phyloP scores from a whole-genome alignment of 2,888 invertebrate genomes.

The Candidula unifasciata region DNA sequence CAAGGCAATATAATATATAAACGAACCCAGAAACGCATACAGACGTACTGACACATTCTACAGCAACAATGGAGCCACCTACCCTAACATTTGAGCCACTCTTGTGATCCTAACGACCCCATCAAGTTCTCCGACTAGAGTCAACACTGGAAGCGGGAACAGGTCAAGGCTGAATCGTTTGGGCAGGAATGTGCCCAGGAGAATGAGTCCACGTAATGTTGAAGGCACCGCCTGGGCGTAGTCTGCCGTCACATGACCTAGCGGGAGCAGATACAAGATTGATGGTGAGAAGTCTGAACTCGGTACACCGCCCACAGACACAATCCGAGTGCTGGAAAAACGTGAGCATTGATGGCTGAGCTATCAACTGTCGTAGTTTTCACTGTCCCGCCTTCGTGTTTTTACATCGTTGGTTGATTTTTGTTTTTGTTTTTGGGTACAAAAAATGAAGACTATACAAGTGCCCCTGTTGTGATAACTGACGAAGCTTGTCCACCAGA shows the following conservation, averaged over 20 bases:
- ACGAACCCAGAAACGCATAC: neutral
- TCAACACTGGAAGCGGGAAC: conserved; percentile 55
- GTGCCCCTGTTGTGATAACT: too few species aligned
- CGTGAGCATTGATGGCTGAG: too few species aligned
- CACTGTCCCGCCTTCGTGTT: too few species aligned
- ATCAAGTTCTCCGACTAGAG: conserved; percentile 57
- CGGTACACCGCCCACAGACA: neutral
- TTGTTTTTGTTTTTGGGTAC: too few species aligned
- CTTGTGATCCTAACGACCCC: conserved; percentile 57
- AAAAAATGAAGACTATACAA: too few species aligned
- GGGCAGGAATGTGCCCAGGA: conserved; percentile 54
- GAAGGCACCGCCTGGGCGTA: conserved; percentile 41
- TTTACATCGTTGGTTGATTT: too few species aligned
- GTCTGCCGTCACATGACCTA: conserved; percentile 49
- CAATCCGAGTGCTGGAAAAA: too few species aligned
- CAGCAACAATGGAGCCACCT: neutral
- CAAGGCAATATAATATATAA: too few species aligned
- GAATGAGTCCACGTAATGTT: conserved; percentile 51
- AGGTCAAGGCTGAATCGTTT: conserved; percentile 36
- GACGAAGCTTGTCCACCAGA: too few species aligned
- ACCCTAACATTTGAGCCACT: conserved; percentile 52
- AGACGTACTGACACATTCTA: neutral
- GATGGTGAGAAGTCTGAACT: neutral
- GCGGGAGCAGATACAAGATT: neutral
- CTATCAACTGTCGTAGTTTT: too few species aligned